phyloP scores from a whole-genome alignment of 2,888 invertebrate species.

The Troides oblongomaculatus region DNA sequence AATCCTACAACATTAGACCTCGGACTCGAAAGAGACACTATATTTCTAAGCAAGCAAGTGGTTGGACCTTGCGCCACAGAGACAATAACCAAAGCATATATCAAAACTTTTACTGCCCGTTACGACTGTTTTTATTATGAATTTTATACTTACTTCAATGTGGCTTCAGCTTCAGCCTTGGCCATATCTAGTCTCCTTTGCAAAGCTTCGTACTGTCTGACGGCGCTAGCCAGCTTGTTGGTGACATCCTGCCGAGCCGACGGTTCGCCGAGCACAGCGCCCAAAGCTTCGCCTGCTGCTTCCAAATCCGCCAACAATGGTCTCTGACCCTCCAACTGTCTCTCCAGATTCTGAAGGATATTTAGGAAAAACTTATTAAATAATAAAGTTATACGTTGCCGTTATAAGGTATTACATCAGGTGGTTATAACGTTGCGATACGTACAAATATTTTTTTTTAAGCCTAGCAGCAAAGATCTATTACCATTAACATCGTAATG shows the following conservation, averaged over 20 bases:
- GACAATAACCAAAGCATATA: too few species aligned
- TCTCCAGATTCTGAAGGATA: constrained; percentile 83
- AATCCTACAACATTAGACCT: too few species aligned
- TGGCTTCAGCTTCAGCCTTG: constrained; percentile 94
- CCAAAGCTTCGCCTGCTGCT: constrained; percentile 92
- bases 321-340: constrained; percentile 93
- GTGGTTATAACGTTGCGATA: too few species aligned
- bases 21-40: neutral
- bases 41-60: too few species aligned
- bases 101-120: neutral
- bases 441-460: too few species aligned
- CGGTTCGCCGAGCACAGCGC: constrained; percentile 93
- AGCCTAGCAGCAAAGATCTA: too few species aligned
- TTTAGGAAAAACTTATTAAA: too few species aligned
- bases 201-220: constrained; percentile 91
- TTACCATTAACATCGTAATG: too few species aligned
- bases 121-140: neutral
- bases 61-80: too few species aligned
- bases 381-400: too few species aligned
- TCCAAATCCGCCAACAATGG: constrained; percentile 93
- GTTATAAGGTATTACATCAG: too few species aligned
- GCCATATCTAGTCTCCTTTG: constrained; percentile 94
- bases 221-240: constrained; percentile 91
- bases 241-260: constrained; percentile 94
- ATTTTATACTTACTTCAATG: constrained; percentile 76